phyloP scores from a whole-genome alignment of 2,113 vertebrate species.

The Ardeotis arabs region DNA sequence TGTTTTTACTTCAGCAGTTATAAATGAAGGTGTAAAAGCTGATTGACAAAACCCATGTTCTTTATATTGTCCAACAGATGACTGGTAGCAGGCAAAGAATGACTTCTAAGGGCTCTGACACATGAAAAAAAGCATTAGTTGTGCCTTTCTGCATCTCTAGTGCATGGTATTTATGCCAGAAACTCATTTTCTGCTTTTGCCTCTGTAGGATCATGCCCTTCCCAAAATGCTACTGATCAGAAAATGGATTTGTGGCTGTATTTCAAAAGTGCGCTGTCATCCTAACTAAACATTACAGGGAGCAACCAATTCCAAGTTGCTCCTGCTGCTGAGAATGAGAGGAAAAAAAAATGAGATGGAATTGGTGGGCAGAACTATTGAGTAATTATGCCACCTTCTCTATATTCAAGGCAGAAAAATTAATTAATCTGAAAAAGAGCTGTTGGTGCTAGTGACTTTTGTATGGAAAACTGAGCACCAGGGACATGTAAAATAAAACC shows the following conservation, averaged over 20 bases:
- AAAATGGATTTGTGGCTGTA: neutral
- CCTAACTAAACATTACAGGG: neutral
- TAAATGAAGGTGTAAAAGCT: neutral
- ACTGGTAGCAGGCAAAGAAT: neutral
- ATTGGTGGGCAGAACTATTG: neutral
- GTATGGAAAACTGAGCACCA: neutral
- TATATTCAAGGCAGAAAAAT: neutral
- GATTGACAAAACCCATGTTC: neutral
- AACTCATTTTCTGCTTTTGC: neutral
- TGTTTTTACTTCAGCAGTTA: neutral
- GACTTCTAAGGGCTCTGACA: neutral
- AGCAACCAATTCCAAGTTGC: neutral
- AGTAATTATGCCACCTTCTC: neutral
- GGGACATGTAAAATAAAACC: neutral
- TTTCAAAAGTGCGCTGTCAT: neutral
- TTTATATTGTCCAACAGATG: neutral
- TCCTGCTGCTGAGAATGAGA: neutral
- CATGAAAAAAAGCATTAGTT: rapidly evolving
- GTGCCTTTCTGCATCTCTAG: neutral
- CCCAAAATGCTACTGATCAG: neutral
- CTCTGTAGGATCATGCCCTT: neutral
- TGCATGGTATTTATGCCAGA: neutral
- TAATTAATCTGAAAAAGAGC: neutral
- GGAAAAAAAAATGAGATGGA: neutral
- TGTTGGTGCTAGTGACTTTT: neutral